phyloP scores from a whole-genome alignment of 2,113 vertebrate genomes.

The Synodontis membranacea region DNA sequence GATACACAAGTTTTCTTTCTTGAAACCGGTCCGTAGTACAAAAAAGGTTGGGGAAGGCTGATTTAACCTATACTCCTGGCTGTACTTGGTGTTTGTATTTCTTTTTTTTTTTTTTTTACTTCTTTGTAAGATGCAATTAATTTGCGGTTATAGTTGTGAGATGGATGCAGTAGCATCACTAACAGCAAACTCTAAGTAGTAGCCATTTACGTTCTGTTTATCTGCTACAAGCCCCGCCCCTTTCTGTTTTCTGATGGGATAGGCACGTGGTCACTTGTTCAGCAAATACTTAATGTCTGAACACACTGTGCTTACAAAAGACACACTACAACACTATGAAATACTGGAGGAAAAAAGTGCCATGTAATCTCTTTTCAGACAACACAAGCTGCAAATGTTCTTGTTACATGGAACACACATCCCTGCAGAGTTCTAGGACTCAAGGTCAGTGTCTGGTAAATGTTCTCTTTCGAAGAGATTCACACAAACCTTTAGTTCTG shows the following conservation, averaged over 20 bases:
- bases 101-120: too few relatives aligned
- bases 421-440: background rate
- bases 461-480: background rate
- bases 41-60: too few relatives aligned
- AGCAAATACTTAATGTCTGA: background rate
- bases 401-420: too few relatives aligned
- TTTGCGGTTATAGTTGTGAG: background rate
- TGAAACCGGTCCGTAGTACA: too few relatives aligned
- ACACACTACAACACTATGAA: background rate
- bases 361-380: background rate
- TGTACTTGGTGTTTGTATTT: too few relatives aligned
- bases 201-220: background rate
- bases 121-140: too few relatives aligned
- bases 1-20: too few relatives aligned
- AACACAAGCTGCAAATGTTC: background rate
- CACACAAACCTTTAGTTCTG: background rate
- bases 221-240: background rate
- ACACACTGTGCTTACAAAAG: background rate
- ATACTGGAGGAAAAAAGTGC: background rate
- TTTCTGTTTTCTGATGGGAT: background rate
- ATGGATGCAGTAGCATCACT: background rate
- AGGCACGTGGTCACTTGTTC: background rate
- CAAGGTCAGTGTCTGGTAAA: background rate
- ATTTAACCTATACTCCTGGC: too few relatives aligned
- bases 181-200: background rate